These are phyloP conservation scores for Romanomermis culicivorax DNA, from an alignment of 2,888 invertebrate genomes.

Conservation along the genomic window DNA sequence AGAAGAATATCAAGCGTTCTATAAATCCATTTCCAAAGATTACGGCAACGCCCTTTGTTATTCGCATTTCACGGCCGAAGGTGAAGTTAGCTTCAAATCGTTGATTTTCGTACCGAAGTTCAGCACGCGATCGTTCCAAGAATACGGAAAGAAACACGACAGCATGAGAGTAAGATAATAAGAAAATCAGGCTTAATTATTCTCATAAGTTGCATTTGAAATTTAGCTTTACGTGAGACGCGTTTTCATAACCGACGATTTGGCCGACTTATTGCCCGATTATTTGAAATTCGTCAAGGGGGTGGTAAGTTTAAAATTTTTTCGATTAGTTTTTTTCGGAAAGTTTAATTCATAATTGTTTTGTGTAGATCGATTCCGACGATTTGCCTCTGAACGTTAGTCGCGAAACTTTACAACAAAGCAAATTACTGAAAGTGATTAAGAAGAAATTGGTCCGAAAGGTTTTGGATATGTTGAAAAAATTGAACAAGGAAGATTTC, in stretches of 20 bases:
- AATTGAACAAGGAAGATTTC: slow-evolving; percentile 67
- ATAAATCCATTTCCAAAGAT: slow-evolving; percentile 80
- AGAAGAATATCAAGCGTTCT: slow-evolving; percentile 80
- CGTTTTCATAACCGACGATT: slow-evolving; percentile 97
- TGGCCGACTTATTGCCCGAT: slow-evolving; percentile 96
- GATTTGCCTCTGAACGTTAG: slow-evolving; percentile 94
- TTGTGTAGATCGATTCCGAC: slow-evolving; percentile 58
- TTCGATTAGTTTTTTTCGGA: slow-evolving; percentile 15
- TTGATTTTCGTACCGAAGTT: slow-evolving; percentile 73
- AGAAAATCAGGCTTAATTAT: too few species aligned
- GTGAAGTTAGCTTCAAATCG: slow-evolving; percentile 95
- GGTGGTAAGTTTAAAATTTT: too few species aligned
- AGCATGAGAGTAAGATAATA: slow-evolving; percentile 49
- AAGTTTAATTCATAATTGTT: neutral
- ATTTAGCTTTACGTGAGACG: slow-evolving; percentile 66
- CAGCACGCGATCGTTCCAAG: slow-evolving; percentile 52
- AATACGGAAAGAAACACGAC: slow-evolving; percentile 78
- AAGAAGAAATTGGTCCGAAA: slow-evolving; percentile 96
- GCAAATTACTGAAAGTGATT: slow-evolving; percentile 92
- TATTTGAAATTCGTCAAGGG: slow-evolving; percentile 85
- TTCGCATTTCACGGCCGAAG: slow-evolving; percentile 91
- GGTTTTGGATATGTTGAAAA: slow-evolving; percentile 90
- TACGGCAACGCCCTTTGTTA: slow-evolving; percentile 53
- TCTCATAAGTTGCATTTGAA: too few species aligned
- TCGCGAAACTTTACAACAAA: slow-evolving; percentile 90